These are phyloP conservation scores for Promerops cafer DNA, from an alignment of 2,113 vertebrate species.

Conservation along the genomic window DNA sequence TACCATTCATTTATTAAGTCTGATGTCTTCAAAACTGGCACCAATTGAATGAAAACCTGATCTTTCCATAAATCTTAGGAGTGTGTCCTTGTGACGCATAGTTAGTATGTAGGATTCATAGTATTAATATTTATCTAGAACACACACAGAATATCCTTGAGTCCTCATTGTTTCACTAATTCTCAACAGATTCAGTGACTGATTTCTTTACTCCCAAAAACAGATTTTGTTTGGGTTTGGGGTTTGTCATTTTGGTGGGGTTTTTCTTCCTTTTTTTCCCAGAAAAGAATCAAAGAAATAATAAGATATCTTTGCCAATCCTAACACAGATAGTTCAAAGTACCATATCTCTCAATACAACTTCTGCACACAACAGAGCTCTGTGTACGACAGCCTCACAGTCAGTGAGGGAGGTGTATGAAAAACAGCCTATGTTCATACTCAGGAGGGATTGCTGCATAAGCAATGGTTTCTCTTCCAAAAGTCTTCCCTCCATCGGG, in stretches of 20 bases:
- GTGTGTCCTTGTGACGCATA: background rate
- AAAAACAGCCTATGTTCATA: background rate
- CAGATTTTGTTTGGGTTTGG: background rate
- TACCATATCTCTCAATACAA: background rate
- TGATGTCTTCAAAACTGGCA: background rate
- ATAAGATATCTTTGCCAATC: background rate
- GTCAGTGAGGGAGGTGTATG: background rate
- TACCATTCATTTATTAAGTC: background rate
- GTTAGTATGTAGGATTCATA: background rate
- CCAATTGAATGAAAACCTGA: background rate
- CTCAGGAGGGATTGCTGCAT: background rate
- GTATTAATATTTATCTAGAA: background rate
- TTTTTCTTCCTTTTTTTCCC: fast-evolving
- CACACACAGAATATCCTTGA: background rate
- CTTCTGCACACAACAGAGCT: background rate
- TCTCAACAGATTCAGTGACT: background rate
- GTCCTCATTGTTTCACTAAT: background rate
- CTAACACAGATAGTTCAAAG: background rate
- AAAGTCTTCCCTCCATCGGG: background rate
- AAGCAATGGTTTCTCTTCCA: background rate
- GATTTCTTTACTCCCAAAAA: background rate
- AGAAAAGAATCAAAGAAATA: background rate
- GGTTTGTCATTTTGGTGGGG: background rate
- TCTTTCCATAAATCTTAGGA: background rate
- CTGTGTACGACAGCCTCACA: background rate